Conservation (phyloP, 2,113 vertebrate species). For the Corythoichthys intestinalis region DNA sequence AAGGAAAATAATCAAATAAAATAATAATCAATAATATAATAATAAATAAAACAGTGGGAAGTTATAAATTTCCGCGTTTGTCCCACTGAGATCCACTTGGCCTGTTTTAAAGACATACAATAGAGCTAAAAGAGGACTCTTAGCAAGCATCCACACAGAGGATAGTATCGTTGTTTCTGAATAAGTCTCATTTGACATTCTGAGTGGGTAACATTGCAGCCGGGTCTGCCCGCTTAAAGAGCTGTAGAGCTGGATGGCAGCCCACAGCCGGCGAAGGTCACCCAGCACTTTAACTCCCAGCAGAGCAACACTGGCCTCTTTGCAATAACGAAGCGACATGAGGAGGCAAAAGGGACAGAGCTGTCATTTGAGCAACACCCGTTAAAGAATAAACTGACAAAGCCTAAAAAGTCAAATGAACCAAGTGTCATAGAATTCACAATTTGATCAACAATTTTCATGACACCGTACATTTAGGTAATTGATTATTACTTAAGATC, state of each 20-base stretch:
- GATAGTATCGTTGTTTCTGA: slow-evolving; percentile 46
- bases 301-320: slow-evolving; percentile 25
- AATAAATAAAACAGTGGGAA: slow-evolving; percentile 2
- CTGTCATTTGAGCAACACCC: slow-evolving; percentile 7
- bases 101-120: slow-evolving; percentile 14
- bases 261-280: slow-evolving; percentile 56
- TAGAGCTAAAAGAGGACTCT: slow-evolving; percentile 20
- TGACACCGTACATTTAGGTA: too few relatives aligned
- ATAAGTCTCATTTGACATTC: slow-evolving; percentile 63
- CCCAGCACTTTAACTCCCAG: slow-evolving; percentile 47
- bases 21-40: too few relatives aligned
- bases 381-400: not conserved
- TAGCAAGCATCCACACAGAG: slow-evolving; percentile 23
- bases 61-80: slow-evolving; percentile 24
- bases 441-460: not conserved
- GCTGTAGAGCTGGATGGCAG: slow-evolving; percentile 52
- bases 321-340: slow-evolving; percentile 34
- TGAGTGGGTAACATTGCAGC: slow-evolving; percentile 44
- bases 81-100: slow-evolving; percentile 39
- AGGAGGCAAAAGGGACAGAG: slow-evolving; percentile 18
- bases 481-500: too few relatives aligned
- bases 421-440: not conserved
- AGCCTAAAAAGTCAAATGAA: not conserved
- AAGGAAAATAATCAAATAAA: slow-evolving; percentile 22
- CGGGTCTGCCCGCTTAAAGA: slow-evolving; percentile 42